Percentiles rank a stretch among this genome's conserved stretches.
Evolutionary conservation across 1,140 invertebrate species (phyloP).

Genomic region (Tetragnatha versicolor): DNA sequence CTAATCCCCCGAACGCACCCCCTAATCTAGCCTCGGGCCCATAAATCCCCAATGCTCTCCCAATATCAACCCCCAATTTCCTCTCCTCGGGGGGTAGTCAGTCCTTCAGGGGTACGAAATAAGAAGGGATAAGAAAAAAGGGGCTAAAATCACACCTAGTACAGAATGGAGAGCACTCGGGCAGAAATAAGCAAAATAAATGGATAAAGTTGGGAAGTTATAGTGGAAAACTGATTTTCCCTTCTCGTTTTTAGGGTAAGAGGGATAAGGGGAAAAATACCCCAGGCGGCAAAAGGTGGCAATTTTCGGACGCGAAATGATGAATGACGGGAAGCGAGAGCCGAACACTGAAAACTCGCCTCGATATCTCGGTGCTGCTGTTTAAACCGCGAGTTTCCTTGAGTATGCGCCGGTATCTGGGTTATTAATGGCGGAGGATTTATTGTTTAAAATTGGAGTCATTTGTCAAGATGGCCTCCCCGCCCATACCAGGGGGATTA

Average conservation of each 20-base stretch:
- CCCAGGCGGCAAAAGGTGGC: slow-evolving; percentile 30
- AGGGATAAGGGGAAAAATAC: slow-evolving; percentile 38
- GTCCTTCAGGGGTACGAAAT: neutral
- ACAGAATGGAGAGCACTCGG: slow-evolving; percentile 29
- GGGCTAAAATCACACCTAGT: no score
- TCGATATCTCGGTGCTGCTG: neutral
- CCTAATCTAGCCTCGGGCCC: slow-evolving; percentile 1
- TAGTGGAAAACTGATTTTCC: slow-evolving; percentile 47
- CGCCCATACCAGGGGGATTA: no score
- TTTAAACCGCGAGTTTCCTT: neutral
- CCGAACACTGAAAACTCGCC: slow-evolving; percentile 18
- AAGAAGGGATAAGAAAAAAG: slow-evolving; percentile 8
- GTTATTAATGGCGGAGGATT: slow-evolving; percentile 49
- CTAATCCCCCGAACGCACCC: slow-evolving; percentile 1
- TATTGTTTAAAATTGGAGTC: slow-evolving; percentile 53
- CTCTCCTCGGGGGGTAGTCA: neutral
- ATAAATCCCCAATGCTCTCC: slow-evolving; percentile 23
- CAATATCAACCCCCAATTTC: slow-evolving; percentile 23
- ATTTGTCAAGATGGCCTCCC: slow-evolving; percentile 42
- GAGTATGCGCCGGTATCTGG: neutral
- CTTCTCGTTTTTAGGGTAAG: slow-evolving; percentile 35
- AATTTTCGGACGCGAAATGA: slow-evolving; percentile 46
- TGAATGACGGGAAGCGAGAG: slow-evolving; percentile 47
- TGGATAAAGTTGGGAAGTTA: slow-evolving; percentile 50
- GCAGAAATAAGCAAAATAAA: slow-evolving; percentile 53